A percentile compares a stretch with the other conserved stretches of the same genome.
These are phyloP conservation scores for Clistopyga incitator DNA, from an alignment of 2,888 invertebrate genomes.

Conservation along the genomic window DNA sequence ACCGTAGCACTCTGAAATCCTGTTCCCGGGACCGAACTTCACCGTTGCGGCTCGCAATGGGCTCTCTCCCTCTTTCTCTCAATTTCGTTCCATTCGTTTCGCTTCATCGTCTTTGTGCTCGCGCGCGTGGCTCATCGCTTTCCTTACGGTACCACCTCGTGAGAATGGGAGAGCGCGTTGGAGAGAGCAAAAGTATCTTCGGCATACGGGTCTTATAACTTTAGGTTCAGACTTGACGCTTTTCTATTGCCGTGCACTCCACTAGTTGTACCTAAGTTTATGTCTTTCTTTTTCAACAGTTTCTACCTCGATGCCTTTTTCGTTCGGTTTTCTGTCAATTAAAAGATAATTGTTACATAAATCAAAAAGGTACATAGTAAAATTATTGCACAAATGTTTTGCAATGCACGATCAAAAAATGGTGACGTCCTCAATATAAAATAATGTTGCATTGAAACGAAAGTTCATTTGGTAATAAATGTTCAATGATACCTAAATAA, in stretches of 20 bases:
- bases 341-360: background rate
- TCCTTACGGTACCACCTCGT: conserved; percentile 61
- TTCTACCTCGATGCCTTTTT: background rate
- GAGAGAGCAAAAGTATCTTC: conserved; percentile 15
- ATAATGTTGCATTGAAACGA: too few relatives aligned
- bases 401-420: too few relatives aligned
- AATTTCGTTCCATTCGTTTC: conserved; percentile 66
- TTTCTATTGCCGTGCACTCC: background rate
- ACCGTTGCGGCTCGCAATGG: conserved; percentile 48
- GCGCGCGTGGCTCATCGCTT: conserved; percentile 56
- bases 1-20: conserved; percentile 57
- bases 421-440: too few relatives aligned
- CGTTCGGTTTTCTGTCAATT: background rate
- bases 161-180: conserved; percentile 45
- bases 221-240: conserved; percentile 3
- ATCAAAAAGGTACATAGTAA: background rate
- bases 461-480: too few relatives aligned
- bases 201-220: conserved; percentile 42
- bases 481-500: too few relatives aligned
- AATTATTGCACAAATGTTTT: too few relatives aligned
- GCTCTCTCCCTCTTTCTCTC: conserved; percentile 41
- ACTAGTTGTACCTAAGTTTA: background rate
- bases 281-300: background rate
- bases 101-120: conserved; percentile 63
- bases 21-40: conserved; percentile 52